These are phyloP conservation scores for Coregonus ussuriensis DNA, from an alignment of 2,797 vertebrate genomes.

Conservation along the genomic window DNA sequence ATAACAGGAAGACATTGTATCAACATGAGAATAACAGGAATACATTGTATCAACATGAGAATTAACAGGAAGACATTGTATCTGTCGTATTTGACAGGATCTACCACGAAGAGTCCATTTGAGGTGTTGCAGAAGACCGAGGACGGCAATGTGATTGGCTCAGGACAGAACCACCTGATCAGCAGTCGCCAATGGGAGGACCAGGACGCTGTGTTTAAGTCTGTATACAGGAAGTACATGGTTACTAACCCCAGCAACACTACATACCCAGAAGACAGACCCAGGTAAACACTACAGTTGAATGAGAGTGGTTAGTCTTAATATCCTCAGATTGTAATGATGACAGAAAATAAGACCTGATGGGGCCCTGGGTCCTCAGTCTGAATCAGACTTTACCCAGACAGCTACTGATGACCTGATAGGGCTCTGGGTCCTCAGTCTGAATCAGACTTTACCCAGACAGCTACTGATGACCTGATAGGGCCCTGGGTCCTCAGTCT, in stretches of 20 bases:
- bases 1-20: no score
- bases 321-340: not conserved
- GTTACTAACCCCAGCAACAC: conserved; percentile 27
- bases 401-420: no score
- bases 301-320: not conserved
- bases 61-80: not conserved
- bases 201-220: conserved; percentile 60
- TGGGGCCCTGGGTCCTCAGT: no score
- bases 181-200: conserved; percentile 70
- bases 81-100: conserved; percentile 54
- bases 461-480: no score
- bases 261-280: conserved; percentile 51
- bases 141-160: conserved; percentile 65
- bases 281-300: conserved; percentile 41
- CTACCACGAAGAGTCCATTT: conserved; percentile 61
- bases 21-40: no score
- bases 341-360: no score
- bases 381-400: no score
- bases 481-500: no score
- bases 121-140: conserved; percentile 71
- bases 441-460: no score
- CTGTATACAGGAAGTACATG: conserved; percentile 58
- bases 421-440: no score
- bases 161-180: conserved; percentile 75
- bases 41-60: no score